Conservation (phyloP, 2,888 invertebrate genomes). For the Bellardia pandia region DNA sequence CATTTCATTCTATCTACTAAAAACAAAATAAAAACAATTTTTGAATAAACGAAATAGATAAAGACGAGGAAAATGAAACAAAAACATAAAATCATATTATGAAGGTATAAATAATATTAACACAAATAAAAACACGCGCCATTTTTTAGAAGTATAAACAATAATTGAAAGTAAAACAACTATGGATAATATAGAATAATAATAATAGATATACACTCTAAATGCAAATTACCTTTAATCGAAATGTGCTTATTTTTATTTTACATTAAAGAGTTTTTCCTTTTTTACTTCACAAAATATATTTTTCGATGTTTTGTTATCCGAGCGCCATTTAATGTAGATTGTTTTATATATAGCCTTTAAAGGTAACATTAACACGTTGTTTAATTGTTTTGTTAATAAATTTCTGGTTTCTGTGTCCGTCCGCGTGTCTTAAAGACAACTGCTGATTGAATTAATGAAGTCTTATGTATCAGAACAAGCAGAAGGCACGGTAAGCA, state of each 20-base stretch:
- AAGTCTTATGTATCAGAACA: conserved; percentile 40
- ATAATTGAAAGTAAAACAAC: not conserved
- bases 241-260: conserved; percentile 1
- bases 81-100: conserved; percentile 49
- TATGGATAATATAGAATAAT: not conserved
- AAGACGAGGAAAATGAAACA: conserved; percentile 35
- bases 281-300: conserved; percentile 31
- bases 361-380: conserved; percentile 68
- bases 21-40: conserved; percentile 19
- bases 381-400: conserved; percentile 43
- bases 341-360: conserved; percentile 46
- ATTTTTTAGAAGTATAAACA: conserved; percentile 50
- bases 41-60: conserved; percentile 15
- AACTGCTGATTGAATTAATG: conserved; percentile 23
- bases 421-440: conserved; percentile 36
- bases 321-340: conserved; percentile 53
- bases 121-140: conserved; percentile 67
- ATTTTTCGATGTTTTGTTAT: conserved; percentile 36
- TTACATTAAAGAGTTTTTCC: conserved; percentile 41
- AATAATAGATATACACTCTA: not conserved
- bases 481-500: conserved; percentile 39
- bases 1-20: not conserved
- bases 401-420: conserved; percentile 49
- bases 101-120: conserved; percentile 28
- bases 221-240: conserved; percentile 51